Conservation (phyloP, 2,888 invertebrate species). For the Pasiphila rectangulata region DNA sequence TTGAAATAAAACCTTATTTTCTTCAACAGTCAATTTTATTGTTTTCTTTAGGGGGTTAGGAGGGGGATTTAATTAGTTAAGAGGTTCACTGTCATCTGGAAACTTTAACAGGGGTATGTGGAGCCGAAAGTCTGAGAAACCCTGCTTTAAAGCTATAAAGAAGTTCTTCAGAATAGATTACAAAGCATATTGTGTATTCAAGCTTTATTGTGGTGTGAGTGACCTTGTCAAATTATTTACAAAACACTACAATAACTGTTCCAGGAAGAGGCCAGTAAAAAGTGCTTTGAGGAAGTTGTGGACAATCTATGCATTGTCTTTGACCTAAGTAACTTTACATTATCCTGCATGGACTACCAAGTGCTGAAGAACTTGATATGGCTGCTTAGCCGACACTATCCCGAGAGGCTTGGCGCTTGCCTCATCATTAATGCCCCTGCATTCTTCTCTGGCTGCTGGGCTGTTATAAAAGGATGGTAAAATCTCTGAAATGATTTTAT, state of each 20-base stretch:
- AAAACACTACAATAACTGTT: slow-evolving; percentile 30
- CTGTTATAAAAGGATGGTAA: slow-evolving; percentile 87
- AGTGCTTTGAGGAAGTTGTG: slow-evolving; percentile 88
- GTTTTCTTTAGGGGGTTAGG: no score
- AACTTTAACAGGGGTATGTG: no score
- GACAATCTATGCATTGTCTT: slow-evolving; percentile 91
- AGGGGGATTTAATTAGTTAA: no score
- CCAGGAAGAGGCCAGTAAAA: slow-evolving; percentile 88
- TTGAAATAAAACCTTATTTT: no score
- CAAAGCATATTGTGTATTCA: no score
- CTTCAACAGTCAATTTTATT: no score
- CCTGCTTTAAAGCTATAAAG: no score
- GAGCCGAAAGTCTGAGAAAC: no score
- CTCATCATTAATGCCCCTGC: slow-evolving; percentile 87
- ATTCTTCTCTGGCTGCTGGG: slow-evolving; percentile 89
- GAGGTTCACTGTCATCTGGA: no score
- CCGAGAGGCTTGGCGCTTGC: slow-evolving; percentile 88
- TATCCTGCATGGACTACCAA: slow-evolving; percentile 90
- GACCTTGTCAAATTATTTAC: no score
- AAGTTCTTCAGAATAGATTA: no score
- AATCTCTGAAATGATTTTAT: neutral
- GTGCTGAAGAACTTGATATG: slow-evolving; percentile 89
- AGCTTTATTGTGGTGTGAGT: no score
- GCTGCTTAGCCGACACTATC: slow-evolving; percentile 88
- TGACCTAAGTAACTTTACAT: slow-evolving; percentile 86